Conservation (phyloP, 2,797 vertebrate species). For the Chrysocyon brachyurus region DNA sequence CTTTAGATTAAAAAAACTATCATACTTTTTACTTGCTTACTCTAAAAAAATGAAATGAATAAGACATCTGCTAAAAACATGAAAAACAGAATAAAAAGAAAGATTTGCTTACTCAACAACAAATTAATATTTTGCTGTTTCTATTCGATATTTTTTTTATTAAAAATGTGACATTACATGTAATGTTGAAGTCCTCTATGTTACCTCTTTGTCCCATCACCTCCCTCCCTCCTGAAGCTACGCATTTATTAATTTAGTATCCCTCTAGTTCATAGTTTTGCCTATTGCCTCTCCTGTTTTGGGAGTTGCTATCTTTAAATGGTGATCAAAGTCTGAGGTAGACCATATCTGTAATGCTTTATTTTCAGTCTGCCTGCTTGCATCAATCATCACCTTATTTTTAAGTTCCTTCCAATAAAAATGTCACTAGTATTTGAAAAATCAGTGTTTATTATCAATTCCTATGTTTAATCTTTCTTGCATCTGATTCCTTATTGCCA, state of each 20-base stretch:
- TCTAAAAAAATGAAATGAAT: neutral
- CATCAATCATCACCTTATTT: constrained; percentile 20
- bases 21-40: neutral
- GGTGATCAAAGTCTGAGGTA: neutral
- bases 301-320: neutral
- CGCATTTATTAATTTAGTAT: neutral
- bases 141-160: neutral
- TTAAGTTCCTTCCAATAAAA: constrained; percentile 26
- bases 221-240: neutral
- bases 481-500: neutral
- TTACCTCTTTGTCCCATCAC: neutral
- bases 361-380: neutral
- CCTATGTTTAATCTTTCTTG: constrained; percentile 52
- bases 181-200: neutral
- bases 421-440: neutral
- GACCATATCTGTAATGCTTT: neutral
- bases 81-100: neutral
- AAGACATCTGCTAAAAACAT: neutral
- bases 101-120: constrained; percentile 21
- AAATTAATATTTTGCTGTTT: constrained; percentile 34
- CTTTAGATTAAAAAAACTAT: constrained; percentile 43
- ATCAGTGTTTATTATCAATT: constrained; percentile 30
- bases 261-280: constrained; percentile 10
- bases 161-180: neutral
- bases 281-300: neutral